These are phyloP conservation scores for Phorcus lineatus DNA, from an alignment of 2,888 invertebrate species.

Conservation along the genomic window DNA sequence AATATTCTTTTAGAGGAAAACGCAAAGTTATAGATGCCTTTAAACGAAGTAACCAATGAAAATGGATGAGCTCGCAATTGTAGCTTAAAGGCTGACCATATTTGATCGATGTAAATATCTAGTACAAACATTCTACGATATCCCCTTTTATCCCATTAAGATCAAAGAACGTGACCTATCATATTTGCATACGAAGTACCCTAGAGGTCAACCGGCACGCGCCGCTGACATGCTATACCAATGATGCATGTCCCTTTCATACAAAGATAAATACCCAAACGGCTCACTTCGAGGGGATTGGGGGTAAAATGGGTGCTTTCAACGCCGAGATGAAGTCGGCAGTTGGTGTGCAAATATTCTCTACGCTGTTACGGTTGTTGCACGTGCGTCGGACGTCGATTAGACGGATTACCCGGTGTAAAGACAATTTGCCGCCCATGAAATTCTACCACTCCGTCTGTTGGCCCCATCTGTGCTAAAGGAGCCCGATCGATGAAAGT, in stretches of 20 bases:
- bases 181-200: constrained; percentile 9
- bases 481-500: no score
- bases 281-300: neutral
- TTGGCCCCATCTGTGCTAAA: constrained; percentile 11
- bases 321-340: neutral
- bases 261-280: neutral
- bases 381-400: constrained; percentile 8
- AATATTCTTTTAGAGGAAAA: no score
- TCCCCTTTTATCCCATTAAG: neutral
- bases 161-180: constrained; percentile 12
- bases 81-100: no score
- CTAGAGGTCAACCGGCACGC: constrained; percentile 7
- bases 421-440: constrained; percentile 5
- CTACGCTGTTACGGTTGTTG: constrained; percentile 11
- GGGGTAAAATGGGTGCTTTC: constrained; percentile 6
- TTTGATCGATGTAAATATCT: no score
- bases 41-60: no score
- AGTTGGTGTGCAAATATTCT: constrained; percentile 11
- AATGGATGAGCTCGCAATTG: no score
- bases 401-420: constrained; percentile 11
- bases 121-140: no score
- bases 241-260: constrained; percentile 12
- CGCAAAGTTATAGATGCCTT: no score
- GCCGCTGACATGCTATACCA: neutral
- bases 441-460: constrained; percentile 16